Base-by-base conservation (phyloP, 2,888 invertebrate species). In the Thysanoteuthis rhombus region DNA sequence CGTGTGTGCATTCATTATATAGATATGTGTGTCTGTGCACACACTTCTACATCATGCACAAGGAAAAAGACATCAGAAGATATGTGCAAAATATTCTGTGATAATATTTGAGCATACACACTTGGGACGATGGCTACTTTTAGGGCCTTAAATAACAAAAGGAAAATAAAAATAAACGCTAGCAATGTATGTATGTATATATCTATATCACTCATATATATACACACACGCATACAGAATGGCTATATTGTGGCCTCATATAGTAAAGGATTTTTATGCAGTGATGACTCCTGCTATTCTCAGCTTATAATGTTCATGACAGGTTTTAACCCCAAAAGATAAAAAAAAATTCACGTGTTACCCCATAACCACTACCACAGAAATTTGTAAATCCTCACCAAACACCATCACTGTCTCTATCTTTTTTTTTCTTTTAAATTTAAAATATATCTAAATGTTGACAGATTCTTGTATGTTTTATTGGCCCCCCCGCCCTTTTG, bases 31-130 rank as follows among this genome's bases (percentile, higher is more conserved):
- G 40, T 39, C 10, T 40, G 32, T 40, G 32, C 32, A 39, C 32
- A 39, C 42, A 90, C 22, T 40, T 40, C 39, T 28, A 90, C 36
- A 42, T 90, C 42, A 40, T 90, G 90, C 40, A 75, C 75, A 75
- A 12, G 12, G 22, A 92, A 42, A 16, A 42, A 32, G 19, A 42
- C n/a, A 45, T 92, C 22, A 42, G n/a, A 45, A n/a, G 45, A 19
- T 40, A 40, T 92, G 91, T 92, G 52, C 36, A 39, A 58, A 93
- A 93, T 58, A 93, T 93, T 93, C 93, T 93, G 93, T 93, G 93
- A 93, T 93, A 52, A 93, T 93, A 47, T 58, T 93, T 93, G 58
- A 39, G 93, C 52, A 58, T 93, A 92, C 36, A 92, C 75, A 75
- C 75, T 75, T 75, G 75, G 75, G n/a, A 75, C n/a, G 75, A 75